phyloP scores from a whole-genome alignment of 2,888 invertebrate species.

The Cerastis leucographa region DNA sequence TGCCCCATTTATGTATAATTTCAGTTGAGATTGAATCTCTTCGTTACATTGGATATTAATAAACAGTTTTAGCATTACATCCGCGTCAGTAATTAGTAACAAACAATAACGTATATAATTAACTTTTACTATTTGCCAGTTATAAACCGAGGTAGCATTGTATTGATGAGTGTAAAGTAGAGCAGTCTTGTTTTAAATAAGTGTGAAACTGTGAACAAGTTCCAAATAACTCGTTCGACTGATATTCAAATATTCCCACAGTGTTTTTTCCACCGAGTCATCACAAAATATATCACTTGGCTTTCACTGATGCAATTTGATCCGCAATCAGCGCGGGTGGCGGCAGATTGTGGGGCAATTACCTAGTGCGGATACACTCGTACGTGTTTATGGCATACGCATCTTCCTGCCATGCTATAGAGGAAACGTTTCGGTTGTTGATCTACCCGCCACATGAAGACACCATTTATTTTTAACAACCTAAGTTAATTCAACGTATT shows the following conservation, averaged over 20 bases:
- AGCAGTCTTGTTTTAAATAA: conserved; percentile 6
- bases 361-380: conserved; percentile 76
- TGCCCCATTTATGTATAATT: conserved; percentile 58
- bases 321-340: conserved; percentile 72
- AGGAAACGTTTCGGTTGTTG: conserved; percentile 65
- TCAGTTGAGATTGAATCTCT: conserved; percentile 53
- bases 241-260: conserved; percentile 48
- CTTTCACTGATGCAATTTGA: conserved; percentile 81
- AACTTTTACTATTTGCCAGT: conserved; percentile 29
- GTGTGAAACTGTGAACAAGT: conserved; percentile 16
- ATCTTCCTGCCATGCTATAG: conserved; percentile 71
- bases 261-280: conserved; percentile 45
- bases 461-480: conserved; percentile 37
- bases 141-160: conserved; percentile 7
- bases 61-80: conserved; percentile 40
- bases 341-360: conserved; percentile 77
- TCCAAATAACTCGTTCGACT: conserved; percentile 29
- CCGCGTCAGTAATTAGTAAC: conserved; percentile 31
- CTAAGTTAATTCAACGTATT: conserved; percentile 4
- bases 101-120: conserved; percentile 25
- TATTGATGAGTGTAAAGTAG: neutral
- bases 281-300: conserved; percentile 64
- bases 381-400: conserved; percentile 63
- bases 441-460: conserved; percentile 29
- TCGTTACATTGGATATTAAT: conserved; percentile 46